Evolutionary conservation across 2,113 vertebrate genomes (phyloP), one percentile per base, ranked within the genome.

Genomic region (Castor canadensis): DNA sequence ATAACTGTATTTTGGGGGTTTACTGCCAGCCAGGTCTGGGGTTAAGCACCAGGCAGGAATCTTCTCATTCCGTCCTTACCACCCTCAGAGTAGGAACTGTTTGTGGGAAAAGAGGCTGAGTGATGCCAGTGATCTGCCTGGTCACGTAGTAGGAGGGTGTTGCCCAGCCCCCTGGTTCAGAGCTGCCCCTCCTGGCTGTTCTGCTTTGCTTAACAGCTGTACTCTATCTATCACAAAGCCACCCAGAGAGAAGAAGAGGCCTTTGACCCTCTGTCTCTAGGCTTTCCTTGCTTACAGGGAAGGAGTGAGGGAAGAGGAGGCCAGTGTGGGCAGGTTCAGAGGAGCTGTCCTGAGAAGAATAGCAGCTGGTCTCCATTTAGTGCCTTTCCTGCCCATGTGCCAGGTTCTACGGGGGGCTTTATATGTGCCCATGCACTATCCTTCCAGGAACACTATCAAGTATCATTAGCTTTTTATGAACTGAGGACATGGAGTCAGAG

Each of bases 341-440:
- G 56, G n/a, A 35, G 3, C 7, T 11, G 79, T 26, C n/a, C 24
- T 17, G 58, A 17, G 35, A 3, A 24, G 19, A 11, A 15, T 17
- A 35, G 71, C 15, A 22, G 52, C 72, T 26, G 19, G 5, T 17
- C 85, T n/a, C 49, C 32, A 19, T 11, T 43, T 38, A 3, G 15
- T 16, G 85, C 35, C 69, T 43, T 45, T 28, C 40, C n/a, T n/a
- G 17, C 54, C 38, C 71, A 56, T 32, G 24, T 19, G 45, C 43
- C 43, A 19, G 19, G 20, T 58, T 54, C 19, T 81, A 15, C 32
- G 30, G 9, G n/a, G 69, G 82, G 60, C 45, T 38, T 66, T 10
- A 11, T 22, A 0, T 3, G 10, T 7, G 17, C 28, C 6, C 28
- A 17, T 71, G 54, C 24, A 1, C 26, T 15, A 7, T 4, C 32